Conservation (phyloP, 2,113 vertebrate species). For the Gambusia affinis region DNA sequence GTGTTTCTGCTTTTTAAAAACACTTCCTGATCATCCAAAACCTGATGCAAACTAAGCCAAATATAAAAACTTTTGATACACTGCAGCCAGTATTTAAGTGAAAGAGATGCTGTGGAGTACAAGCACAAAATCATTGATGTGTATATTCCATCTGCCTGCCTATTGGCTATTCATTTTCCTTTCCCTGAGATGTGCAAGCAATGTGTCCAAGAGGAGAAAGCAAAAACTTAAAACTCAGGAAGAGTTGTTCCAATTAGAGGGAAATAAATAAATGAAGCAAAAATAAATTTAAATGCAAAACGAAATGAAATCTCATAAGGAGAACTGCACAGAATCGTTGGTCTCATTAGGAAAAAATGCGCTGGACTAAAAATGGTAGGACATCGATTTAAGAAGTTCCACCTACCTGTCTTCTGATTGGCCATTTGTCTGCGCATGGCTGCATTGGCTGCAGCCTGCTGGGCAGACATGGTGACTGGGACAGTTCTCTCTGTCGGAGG, state of each 20-base stretch:
- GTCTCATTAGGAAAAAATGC: neutral
- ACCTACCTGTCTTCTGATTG: constrained; percentile 87
- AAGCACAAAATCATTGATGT: neutral
- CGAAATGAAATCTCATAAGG: neutral
- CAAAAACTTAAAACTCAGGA: neutral
- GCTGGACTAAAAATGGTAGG: neutral
- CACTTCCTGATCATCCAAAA: neutral
- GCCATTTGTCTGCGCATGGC: constrained; percentile 91
- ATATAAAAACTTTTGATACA: neutral
- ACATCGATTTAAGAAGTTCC: neutral
- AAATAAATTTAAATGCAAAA: neutral
- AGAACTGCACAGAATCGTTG: neutral
- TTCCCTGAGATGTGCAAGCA: neutral
- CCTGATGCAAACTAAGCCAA: neutral
- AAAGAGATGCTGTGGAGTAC: neutral
- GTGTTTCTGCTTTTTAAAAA: neutral
- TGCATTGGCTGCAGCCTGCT: constrained; percentile 90
- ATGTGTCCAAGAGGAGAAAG: neutral
- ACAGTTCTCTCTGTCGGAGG: constrained; percentile 77
- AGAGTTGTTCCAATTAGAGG: neutral
- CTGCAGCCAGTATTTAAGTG: too few species aligned
- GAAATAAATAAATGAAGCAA: neutral
- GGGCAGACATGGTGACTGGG: constrained; percentile 84
- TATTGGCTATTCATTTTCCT: neutral
- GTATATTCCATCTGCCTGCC: too few species aligned